Conservation (phyloP, 1,140 invertebrate genomes). For the Bacillus rossius region DNA sequence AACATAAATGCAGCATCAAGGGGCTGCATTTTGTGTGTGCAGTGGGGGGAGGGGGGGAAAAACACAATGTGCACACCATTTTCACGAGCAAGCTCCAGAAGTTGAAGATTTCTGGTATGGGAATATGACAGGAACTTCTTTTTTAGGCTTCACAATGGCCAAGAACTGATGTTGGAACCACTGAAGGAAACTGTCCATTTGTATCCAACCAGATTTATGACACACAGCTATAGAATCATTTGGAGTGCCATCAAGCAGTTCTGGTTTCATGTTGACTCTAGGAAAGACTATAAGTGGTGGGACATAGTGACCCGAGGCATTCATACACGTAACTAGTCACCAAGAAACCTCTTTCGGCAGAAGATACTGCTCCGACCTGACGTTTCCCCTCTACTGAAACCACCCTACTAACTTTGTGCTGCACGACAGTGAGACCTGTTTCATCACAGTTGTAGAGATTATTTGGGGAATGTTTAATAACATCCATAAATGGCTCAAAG, state of each 20-base stretch:
- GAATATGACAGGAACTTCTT: constrained; percentile 33
- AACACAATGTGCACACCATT: constrained; percentile 35
- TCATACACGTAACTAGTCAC: constrained; percentile 35
- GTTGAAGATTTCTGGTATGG: constrained; percentile 37
- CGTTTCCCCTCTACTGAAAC: constrained; percentile 33
- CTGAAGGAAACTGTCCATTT: constrained; percentile 29
- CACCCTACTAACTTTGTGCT: constrained; percentile 15
- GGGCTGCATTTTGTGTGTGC: constrained; percentile 21
- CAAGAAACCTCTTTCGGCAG: constrained; percentile 32
- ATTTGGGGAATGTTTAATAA: too few species aligned
- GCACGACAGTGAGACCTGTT: constrained; percentile 12
- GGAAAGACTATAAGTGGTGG: constrained; percentile 36
- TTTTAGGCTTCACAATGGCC: constrained; percentile 14
- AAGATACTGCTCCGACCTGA: constrained; percentile 32
- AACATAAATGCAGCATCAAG: constrained; percentile 40
- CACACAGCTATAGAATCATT: constrained; percentile 25
- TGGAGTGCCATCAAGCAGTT: constrained; percentile 21
- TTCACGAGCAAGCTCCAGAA: constrained; percentile 32
- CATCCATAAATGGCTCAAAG: too few species aligned
- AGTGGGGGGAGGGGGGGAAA: constrained; percentile 37
- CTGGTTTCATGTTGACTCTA: constrained; percentile 23
- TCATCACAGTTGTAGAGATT: constrained; percentile 30
- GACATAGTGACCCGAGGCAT: constrained; percentile 30
- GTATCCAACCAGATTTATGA: constrained; percentile 35
- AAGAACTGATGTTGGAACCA: constrained; percentile 37